Base-by-base conservation (phyloP, 2,113 vertebrate genomes). In the Varanus salvator region DNA sequence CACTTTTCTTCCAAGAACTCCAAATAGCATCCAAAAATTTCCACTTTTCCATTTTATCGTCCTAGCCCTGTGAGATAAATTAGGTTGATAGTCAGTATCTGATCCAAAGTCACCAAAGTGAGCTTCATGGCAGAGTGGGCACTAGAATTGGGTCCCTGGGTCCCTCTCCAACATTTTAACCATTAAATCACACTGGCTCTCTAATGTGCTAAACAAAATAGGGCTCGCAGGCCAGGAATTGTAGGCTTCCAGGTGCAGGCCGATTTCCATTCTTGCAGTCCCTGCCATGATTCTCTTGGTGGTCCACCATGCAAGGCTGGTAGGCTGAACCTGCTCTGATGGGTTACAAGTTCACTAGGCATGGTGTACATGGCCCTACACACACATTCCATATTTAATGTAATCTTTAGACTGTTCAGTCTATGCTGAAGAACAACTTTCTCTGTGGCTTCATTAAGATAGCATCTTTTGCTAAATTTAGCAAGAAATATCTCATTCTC, bases 391-490 rank as follows among this genome's bases (percentile, higher is more conserved):
- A 8, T 50, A 2, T 52, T 80, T 81, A 44, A 44, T 44, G 38
- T 44, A 44, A 44, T 44, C 38, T 44, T 44, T 44, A 44, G 38
- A 44, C 1, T 44, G 38, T 44, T 44, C 38, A 44, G 38, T 44
- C 38, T 44, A 44, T 44, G 38, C 38, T 44, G 14, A 52, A 54
- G 23, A 80, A 80, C 12, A 80, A 52, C 48, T 52, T 68, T 88
- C 85, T 87, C 92, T 52, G 87, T 80, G 60, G 89, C 94, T 87
- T 48, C 34, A 72, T 93, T 92, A 19, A 68, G 82, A 34, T 34
- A 9, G 25, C 21, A 27, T 52, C 15, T 19, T n/a, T 93, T 85
- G 57, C 71, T 93, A 69, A 77, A 86, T 92, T 8, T 80, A 12
- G 57, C 88, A 92, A 84, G 80, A 34, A 81, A 44, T 1, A 77